Conservation (phyloP, 2,113 vertebrate genomes). For the Psittacula cyanocephala region DNA sequence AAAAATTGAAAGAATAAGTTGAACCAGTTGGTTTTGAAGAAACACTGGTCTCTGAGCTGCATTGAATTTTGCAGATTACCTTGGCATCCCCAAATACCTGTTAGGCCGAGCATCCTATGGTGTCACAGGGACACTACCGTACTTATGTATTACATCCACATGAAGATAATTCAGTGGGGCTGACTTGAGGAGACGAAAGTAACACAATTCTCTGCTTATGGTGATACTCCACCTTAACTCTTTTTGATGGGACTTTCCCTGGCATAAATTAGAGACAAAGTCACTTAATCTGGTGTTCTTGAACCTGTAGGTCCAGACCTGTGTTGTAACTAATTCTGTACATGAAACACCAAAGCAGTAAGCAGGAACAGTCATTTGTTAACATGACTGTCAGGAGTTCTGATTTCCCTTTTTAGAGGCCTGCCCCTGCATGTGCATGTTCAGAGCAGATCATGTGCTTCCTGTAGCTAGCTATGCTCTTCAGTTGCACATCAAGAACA, state of each 20-base stretch:
- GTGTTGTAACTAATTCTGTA: neutral
- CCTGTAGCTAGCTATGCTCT: neutral
- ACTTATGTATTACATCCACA: neutral
- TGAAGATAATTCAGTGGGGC: neutral
- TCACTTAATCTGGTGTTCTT: neutral
- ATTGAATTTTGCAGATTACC: neutral
- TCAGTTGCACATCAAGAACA: slow-evolving; percentile 4
- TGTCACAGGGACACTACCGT: neutral
- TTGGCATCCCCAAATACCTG: neutral
- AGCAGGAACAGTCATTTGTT: neutral
- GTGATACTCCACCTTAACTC: neutral
- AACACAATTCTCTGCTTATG: neutral
- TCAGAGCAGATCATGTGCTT: neutral
- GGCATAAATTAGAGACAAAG: neutral
- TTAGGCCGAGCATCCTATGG: neutral
- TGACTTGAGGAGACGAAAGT: neutral
- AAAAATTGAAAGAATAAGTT: neutral
- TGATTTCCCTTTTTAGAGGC: neutral
- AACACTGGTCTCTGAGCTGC: neutral
- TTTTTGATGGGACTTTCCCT: neutral
- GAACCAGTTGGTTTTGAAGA: neutral
- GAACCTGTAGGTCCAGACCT: neutral
- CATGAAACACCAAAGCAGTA: neutral
- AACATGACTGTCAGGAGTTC: neutral
- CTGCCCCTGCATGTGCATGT: neutral